A percentile compares a stretch with the other conserved stretches of the same genome.
Conservation (phyloP, 2,888 invertebrate genomes). For the Junonia oenone region DNA sequence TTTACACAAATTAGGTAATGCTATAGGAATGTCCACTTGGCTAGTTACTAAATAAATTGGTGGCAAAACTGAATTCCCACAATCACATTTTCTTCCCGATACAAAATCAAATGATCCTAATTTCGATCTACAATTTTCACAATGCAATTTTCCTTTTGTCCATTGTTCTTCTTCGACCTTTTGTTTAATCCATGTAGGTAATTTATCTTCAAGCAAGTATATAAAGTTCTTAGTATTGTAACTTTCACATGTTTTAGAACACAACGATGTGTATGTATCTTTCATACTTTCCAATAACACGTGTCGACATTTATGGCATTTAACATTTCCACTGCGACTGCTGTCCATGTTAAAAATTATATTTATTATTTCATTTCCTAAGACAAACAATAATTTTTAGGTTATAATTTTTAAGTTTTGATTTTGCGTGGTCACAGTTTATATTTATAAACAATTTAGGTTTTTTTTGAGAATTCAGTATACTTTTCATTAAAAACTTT, state of each 20-base stretch:
- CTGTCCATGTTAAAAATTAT: conserved; percentile 3
- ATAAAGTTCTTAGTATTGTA: conserved; percentile 56
- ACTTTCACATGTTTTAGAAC: conserved; percentile 47
- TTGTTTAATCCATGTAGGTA: conserved; percentile 78
- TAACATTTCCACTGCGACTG: conserved; percentile 34
- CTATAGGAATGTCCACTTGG: conserved; percentile 79
- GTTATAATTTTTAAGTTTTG: too few species aligned
- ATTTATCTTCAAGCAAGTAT: conserved; percentile 76
- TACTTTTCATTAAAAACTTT: too few species aligned
- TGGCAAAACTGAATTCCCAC: conserved; percentile 75
- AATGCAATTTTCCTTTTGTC: conserved; percentile 84
- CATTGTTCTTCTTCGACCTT: conserved; percentile 78
- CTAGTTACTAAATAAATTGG: conserved; percentile 81
- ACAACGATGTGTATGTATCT: conserved; percentile 34
- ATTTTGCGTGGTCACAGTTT: too few species aligned
- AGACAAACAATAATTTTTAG: too few species aligned
- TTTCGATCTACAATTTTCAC: conserved; percentile 80
- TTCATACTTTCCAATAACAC: conserved; percentile 45
- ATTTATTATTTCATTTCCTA: not conserved
- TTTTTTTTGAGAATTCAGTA: too few species aligned
- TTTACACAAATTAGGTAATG: conserved; percentile 19
- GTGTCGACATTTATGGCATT: conserved; percentile 71
- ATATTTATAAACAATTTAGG: too few species aligned
- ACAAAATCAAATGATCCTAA: conserved; percentile 84
- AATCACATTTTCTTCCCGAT: conserved; percentile 82